Evolutionary conservation across 1,140 invertebrate species (phyloP).

Genomic region (Anadara kagoshimensis): DNA sequence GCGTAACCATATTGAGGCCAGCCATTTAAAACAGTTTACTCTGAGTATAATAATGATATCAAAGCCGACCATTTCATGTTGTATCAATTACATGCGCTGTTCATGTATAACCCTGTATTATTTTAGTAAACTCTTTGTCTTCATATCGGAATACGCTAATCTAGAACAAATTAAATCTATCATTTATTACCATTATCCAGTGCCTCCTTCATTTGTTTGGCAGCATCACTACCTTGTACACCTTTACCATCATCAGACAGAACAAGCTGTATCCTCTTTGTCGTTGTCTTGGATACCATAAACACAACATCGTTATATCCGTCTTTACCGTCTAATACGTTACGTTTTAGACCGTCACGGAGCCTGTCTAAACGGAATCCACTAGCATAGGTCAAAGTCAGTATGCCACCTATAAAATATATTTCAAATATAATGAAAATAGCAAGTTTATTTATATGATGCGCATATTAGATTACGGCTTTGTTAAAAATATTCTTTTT

Average conservation of each 20-base stretch:
- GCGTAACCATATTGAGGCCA: too few relatives aligned
- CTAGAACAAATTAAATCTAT: neutral
- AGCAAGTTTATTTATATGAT: neutral
- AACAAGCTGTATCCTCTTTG: conserved; percentile 50
- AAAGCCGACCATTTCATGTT: too few relatives aligned
- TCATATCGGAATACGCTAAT: too few relatives aligned
- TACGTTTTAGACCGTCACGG: conserved; percentile 42
- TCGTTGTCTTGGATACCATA: conserved; percentile 43
- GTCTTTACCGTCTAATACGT: conserved; percentile 36
- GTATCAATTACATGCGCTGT: too few relatives aligned
- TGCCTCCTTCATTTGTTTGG: conserved; percentile 40
- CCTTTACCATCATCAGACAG: conserved; percentile 40
- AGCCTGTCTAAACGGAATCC: conserved; percentile 52
- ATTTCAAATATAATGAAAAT: neutral
- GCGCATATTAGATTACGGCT: neutral
- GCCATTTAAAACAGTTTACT: too few relatives aligned
- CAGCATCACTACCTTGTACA: conserved; percentile 25
- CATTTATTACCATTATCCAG: conserved; percentile 39
- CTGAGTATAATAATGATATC: too few relatives aligned
- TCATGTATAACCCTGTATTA: too few relatives aligned
- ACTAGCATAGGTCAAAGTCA: conserved; percentile 47
- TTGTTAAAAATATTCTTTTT: too few relatives aligned
- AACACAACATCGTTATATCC: conserved; percentile 43
- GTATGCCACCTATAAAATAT: conserved; percentile 43
- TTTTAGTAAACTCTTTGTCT: too few relatives aligned